Evolutionary conservation across 2,113 vertebrate species (phyloP).

Genomic region (Xenopus borealis): DNA sequence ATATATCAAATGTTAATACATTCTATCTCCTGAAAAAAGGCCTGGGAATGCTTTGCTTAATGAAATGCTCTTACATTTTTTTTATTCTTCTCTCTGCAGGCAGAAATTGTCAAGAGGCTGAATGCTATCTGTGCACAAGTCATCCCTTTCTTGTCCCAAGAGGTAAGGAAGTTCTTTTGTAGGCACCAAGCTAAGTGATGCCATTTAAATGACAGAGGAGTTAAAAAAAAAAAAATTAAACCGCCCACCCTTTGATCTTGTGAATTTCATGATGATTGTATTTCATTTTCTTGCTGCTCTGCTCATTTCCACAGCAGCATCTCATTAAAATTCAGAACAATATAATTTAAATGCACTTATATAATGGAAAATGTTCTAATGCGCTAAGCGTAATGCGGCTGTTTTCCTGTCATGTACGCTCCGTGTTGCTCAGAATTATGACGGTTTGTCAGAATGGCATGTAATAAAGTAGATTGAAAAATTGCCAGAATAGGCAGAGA

Average conservation of each 20-base stretch:
- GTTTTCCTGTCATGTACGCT: conserved; percentile 47
- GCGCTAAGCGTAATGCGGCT: conserved; percentile 49
- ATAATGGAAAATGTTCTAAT: conserved; percentile 47
- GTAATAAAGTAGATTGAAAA: conserved; percentile 51
- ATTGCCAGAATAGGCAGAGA: conserved; percentile 44
- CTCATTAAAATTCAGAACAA: conserved; percentile 46
- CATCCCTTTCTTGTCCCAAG: conserved; percentile 94
- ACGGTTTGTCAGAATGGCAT: conserved; percentile 49
- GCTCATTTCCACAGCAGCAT: conserved; percentile 42
- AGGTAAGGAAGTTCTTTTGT: conserved; percentile 74
- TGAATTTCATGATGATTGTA: conserved; percentile 46
- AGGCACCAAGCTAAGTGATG: conserved; percentile 41
- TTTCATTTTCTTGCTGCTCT: conserved; percentile 46
- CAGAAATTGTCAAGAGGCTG: conserved; percentile 94
- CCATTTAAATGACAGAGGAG: conserved; percentile 35
- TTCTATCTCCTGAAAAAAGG: conserved; percentile 43
- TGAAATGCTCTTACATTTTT: conserved; percentile 53
- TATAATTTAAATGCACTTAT: conserved; percentile 50
- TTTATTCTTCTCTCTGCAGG: conserved; percentile 71
- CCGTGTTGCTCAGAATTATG: conserved; percentile 47
- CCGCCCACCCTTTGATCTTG: conserved; percentile 22
- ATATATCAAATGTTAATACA: conserved; percentile 16
- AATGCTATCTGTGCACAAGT: conserved; percentile 98
- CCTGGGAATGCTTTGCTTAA: conserved; percentile 50
- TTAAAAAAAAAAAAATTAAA: conserved; percentile 5